Base-by-base conservation (phyloP, 2,113 vertebrate genomes). In the Vulpes vulpes region DNA sequence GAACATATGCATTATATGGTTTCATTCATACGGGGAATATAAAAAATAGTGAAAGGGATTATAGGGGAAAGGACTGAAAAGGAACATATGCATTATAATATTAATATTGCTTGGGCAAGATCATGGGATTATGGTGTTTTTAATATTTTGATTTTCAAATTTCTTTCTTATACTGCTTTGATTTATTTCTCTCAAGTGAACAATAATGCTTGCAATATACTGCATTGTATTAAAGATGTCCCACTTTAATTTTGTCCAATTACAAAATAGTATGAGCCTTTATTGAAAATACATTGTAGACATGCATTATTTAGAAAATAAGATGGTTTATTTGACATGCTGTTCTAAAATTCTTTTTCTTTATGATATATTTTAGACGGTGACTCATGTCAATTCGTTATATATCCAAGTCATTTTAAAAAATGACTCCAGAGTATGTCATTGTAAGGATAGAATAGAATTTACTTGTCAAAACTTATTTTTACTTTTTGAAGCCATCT, bases 171-270 rank as follows among this genome's bases (percentile, higher is more conserved):
- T 62, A 76, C 80, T 55, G 22, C 32, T 38, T 62, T 73, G 32
- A 80, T 80, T 92, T 92, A 80, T 80, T 92, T 92, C 25, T 87
- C 38, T 55, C 64, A 49, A 59, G 35, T 53, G 71, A 91, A 59
- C 25, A 25, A 53, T 1, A 55, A n/a, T 73, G 14, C 53, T 86
- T 80, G 19, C 19, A n/a, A 55, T 73, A 82, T 64, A 78, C 16
- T 79, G n/a, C 8, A 59, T 30, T 65, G 4, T 78, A 59, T 16
- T 35, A 51, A 55, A 91, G 32, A 79, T 49, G 79, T 49, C 65
- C 6, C 0, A 15, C 17, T 76, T 80, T 87, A 20, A 62, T 67
- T 88, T 91, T 60, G 23, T 19, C 43, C 79, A 81, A 53, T 81
- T 64, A 64, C 11, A 71, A 80, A 60, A 76, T 64, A 85, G 4